phyloP scores from a whole-genome alignment of 1,140 invertebrate species.

The Gonatopus flavifemur region DNA sequence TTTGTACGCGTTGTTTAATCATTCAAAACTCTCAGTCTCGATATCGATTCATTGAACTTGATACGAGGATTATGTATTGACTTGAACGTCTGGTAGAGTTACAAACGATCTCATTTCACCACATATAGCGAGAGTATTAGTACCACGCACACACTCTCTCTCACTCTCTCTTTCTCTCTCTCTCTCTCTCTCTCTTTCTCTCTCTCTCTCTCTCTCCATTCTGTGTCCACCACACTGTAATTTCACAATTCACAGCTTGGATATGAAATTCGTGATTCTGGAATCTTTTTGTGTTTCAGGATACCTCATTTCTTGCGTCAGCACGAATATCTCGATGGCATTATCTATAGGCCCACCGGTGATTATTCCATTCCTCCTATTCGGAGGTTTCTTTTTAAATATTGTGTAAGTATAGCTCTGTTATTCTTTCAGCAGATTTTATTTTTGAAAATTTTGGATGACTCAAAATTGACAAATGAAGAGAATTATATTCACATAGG shows the following conservation, averaged over 20 bases:
- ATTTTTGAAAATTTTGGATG: too few relatives aligned
- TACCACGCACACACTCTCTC: too few relatives aligned
- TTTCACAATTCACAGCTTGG: too few relatives aligned
- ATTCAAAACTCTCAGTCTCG: neutral
- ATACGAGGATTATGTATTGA: conserved; percentile 13
- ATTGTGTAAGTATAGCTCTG: conserved; percentile 66
- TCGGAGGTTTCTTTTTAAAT: conserved; percentile 96
- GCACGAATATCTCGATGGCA: conserved; percentile 79
- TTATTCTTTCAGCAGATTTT: too few relatives aligned
- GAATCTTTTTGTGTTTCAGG: conserved; percentile 62
- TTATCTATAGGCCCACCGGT: conserved; percentile 86
- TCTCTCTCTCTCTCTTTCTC: too few relatives aligned
- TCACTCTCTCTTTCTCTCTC: too few relatives aligned
- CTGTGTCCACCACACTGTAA: too few relatives aligned
- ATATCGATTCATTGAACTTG: neutral
- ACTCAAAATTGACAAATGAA: neutral
- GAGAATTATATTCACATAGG: neutral
- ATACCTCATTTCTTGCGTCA: conserved; percentile 86
- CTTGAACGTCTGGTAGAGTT: conserved; percentile 25
- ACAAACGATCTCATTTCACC: conserved; percentile 17
- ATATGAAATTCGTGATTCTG: too few relatives aligned
- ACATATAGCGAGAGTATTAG: too few relatives aligned
- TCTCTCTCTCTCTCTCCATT: too few relatives aligned
- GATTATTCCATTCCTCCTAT: conserved; percentile 89
- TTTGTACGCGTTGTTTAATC: neutral